phyloP scores from a whole-genome alignment of 2,113 vertebrate genomes.

The Dendrocopos noguchii region DNA sequence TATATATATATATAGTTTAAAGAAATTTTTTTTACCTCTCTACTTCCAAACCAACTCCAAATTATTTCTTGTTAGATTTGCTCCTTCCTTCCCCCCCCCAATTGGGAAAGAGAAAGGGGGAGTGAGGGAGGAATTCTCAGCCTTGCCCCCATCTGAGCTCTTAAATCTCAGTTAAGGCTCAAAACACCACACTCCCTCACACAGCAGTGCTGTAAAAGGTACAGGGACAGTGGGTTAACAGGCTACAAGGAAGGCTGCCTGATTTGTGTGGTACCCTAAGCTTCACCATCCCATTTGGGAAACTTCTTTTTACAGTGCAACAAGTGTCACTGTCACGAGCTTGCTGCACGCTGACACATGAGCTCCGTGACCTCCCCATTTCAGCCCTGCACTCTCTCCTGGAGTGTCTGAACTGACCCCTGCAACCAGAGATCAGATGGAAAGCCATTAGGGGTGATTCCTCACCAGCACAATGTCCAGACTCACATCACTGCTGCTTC shows the following conservation, averaged over 20 bases:
- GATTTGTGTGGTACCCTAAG: background rate
- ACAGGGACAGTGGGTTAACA: background rate
- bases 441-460: conserved; percentile 39
- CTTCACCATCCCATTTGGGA: background rate
- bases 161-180: too few species aligned
- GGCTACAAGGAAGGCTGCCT: background rate
- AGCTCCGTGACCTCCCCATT: background rate
- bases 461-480: conserved; percentile 42
- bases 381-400: background rate
- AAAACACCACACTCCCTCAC: background rate
- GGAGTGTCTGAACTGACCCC: conserved; percentile 2
- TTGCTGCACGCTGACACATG: background rate
- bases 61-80: too few species aligned
- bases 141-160: too few species aligned
- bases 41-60: too few species aligned
- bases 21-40: too few species aligned
- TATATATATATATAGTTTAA: too few species aligned
- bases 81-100: too few species aligned
- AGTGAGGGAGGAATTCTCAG: too few species aligned
- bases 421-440: conserved; percentile 42
- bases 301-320: background rate
- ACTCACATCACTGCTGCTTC: conserved; percentile 22
- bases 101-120: too few species aligned
- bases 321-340: background rate
- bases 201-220: background rate